Conservation (phyloP, 2,888 invertebrate species). For the Cetonia aurata region DNA sequence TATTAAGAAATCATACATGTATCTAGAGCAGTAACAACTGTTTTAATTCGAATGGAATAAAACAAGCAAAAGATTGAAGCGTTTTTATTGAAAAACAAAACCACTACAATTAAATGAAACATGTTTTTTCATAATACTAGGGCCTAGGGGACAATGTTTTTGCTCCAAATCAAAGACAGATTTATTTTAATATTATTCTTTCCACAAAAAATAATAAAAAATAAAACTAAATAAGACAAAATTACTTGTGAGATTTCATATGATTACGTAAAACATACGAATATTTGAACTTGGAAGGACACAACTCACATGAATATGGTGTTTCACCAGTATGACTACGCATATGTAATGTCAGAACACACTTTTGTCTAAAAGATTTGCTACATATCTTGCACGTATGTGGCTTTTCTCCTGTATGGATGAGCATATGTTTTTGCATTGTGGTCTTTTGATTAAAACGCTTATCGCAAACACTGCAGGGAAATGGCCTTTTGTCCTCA, state of each 20-base stretch:
- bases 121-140: too few species aligned
- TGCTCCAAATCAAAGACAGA: too few species aligned
- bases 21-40: too few species aligned
- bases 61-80: too few species aligned
- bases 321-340: slow-evolving; percentile 22
- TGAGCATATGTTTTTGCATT: slow-evolving; percentile 6
- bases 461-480: slow-evolving; percentile 13
- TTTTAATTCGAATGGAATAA: too few species aligned
- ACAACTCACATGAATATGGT: slow-evolving; percentile 19
- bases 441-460: slow-evolving; percentile 2
- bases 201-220: too few species aligned
- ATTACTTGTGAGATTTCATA: slow-evolving; percentile 15
- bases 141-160: too few species aligned
- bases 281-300: slow-evolving; percentile 22
- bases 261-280: slow-evolving; percentile 19
- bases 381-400: slow-evolving; percentile 20
- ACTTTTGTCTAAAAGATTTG: slow-evolving; percentile 20
- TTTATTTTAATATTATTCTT: too few species aligned
- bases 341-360: slow-evolving; percentile 14
- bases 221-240: too few species aligned
- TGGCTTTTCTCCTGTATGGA: slow-evolving; percentile 30
- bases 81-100: too few species aligned
- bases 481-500: slow-evolving; percentile 1
- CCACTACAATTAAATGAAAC: too few species aligned
- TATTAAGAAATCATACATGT: too few species aligned